A percentile compares a stretch with the other conserved stretches of the same genome.
Conservation (phyloP, 35 echinoderm and acorn worm genomes). For the Acanthaster planci region DNA sequence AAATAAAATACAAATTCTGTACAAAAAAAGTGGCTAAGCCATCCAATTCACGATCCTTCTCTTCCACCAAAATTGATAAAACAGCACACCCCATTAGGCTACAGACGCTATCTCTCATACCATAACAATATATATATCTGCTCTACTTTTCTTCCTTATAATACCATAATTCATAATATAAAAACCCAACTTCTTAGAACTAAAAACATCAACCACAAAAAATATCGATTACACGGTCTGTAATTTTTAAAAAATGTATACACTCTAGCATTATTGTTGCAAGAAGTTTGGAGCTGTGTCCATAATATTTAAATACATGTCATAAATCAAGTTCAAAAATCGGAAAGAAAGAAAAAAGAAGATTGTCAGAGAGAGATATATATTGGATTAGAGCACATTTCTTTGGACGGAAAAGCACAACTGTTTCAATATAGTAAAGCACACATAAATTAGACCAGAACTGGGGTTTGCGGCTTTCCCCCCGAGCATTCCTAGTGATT, state of each 20-base stretch:
- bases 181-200: not conserved
- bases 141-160: not conserved
- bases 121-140: constrained; percentile 6
- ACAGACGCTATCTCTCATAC: constrained; percentile 8
- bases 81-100: not conserved
- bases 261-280: too few relatives aligned
- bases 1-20: not conserved
- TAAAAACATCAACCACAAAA: constrained; percentile 11
- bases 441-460: too few relatives aligned
- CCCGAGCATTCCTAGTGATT: too few relatives aligned
- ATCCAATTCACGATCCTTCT: not conserved
- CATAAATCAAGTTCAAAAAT: too few relatives aligned
- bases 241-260: too few relatives aligned
- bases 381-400: not conserved
- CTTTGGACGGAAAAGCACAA: constrained; percentile 25
- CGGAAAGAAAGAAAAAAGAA: not conserved
- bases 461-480: too few relatives aligned
- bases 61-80: not conserved
- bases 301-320: too few relatives aligned
- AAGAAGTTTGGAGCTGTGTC: too few relatives aligned
- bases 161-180: constrained; percentile 21
- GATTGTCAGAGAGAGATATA: not conserved
- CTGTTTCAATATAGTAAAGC: too few relatives aligned
- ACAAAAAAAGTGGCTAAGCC: constrained; percentile 12
- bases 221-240: not conserved